Evolutionary conservation across 2,113 vertebrate genomes (phyloP).

Genomic region (Hystrix brachyura): DNA sequence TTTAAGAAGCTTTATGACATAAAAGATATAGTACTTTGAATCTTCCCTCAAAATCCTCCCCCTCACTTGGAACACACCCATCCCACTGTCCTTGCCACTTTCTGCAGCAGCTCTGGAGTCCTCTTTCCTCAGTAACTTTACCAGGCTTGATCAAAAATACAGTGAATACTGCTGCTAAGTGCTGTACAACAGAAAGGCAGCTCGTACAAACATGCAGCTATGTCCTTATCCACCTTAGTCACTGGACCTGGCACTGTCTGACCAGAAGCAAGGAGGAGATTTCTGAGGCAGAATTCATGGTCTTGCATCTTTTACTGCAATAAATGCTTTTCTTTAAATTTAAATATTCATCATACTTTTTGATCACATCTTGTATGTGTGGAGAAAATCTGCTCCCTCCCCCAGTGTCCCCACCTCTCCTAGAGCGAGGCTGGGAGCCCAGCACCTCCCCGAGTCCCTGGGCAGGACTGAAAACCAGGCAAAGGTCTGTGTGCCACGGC

Average conservation of each 20-base stretch:
- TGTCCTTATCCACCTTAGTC: not conserved
- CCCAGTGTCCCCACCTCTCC: rapidly evolving
- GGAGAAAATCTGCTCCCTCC: not conserved
- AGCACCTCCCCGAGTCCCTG: not conserved
- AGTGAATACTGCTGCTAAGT: not conserved
- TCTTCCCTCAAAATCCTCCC: not conserved
- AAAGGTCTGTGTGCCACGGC: rapidly evolving
- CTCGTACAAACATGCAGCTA: not conserved
- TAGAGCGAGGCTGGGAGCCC: rapidly evolving
- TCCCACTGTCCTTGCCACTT: not conserved
- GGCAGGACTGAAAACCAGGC: not conserved
- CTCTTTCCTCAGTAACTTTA: not conserved
- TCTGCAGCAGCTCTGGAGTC: not conserved
- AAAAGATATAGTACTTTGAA: not conserved
- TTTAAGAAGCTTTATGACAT: not conserved
- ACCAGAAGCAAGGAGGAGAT: not conserved
- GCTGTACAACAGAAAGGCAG: not conserved
- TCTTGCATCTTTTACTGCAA: not conserved
- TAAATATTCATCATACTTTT: not conserved
- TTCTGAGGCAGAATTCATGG: not conserved
- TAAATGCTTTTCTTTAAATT: not conserved
- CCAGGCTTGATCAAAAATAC: not conserved
- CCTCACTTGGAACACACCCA: not conserved
- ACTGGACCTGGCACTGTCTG: not conserved
- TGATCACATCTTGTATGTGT: not conserved